Evolutionary conservation across 2,113 vertebrate species (phyloP), one percentile per base, ranked within the genome.

Genomic region (Sylvilagus bachmani): DNA sequence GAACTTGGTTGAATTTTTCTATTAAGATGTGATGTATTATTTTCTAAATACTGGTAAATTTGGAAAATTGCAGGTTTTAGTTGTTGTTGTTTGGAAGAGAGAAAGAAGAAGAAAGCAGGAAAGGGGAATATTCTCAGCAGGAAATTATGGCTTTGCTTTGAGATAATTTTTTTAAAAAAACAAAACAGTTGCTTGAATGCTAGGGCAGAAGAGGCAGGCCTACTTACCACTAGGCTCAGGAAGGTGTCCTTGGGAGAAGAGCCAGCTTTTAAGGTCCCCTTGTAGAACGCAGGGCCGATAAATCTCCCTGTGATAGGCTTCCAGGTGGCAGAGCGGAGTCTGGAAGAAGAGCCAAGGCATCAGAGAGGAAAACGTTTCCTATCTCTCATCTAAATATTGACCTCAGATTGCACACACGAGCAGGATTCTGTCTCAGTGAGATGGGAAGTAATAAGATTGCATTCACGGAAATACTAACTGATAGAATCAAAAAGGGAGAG

Each of bases 231-330:
- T 3, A 99, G 97, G 82, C 98, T 99, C 73, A 99, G 21, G 98
- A 99, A 99, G 1, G 99, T 99, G 97, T 99, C 99, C 86, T 97
- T 98, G 0, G 99, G 99, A 95, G 98, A 98, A 25, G 98, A 98
- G 12, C 98, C 98, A 36, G 98, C 98, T 79, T 97, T 98, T 92
- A 99, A 91, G 82, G 97, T 98, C 2, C 99, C 99, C 0, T 98
- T 98, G 90, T 99, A 99, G 82, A 99, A 99, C 10, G 98, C 99
- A 0, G 99, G 99, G n/a, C 99, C 99, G 0, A 86, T 90, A 6
- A 98, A 98, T 0, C 89, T 95, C 58, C 98, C 93, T 0, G 98
- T 96, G 22, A 98, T 95, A 0, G 97, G 90, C 44, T 97, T 99
- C 99, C 99, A 99, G 1, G 97, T 97, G 25, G 98, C 95, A 0